phyloP scores from a whole-genome alignment of 2,888 invertebrate genomes.

The Ophraella communa region DNA sequence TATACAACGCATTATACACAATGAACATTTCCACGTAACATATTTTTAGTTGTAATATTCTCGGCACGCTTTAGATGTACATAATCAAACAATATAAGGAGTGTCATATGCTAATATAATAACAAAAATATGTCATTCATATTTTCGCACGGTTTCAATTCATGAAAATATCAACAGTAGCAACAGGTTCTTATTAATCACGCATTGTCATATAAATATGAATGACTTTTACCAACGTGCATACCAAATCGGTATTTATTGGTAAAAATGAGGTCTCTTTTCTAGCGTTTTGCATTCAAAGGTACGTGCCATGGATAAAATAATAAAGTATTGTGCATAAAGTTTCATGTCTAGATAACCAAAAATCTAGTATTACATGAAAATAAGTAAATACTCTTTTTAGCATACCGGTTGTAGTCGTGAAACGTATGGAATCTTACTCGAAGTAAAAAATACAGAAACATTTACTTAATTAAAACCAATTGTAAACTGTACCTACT shows the following conservation, averaged over 20 bases:
- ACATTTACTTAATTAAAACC: constrained; percentile 49
- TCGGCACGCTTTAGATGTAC: constrained; percentile 37
- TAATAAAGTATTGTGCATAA: not conserved
- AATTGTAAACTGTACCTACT: constrained; percentile 44
- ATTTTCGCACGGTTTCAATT: constrained; percentile 51
- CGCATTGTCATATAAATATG: constrained; percentile 47
- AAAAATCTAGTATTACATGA: not conserved
- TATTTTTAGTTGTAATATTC: constrained; percentile 36
- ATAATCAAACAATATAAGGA: constrained; percentile 46
- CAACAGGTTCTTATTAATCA: constrained; percentile 45
- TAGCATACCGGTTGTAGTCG: constrained; percentile 2
- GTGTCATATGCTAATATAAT: constrained; percentile 48
- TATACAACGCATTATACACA: not conserved
- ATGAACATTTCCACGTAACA: not conserved
- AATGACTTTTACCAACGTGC: constrained; percentile 41
- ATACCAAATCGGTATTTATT: constrained; percentile 38
- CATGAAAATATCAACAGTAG: constrained; percentile 43
- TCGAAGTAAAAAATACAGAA: constrained; percentile 35
- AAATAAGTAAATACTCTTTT: not conserved
- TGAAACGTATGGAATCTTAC: constrained; percentile 45
- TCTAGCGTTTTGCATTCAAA: not conserved
- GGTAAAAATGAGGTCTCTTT: constrained; percentile 27
- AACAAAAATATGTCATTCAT: constrained; percentile 52
- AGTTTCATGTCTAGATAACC: too few species aligned
- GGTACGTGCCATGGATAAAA: not conserved